Evolutionary conservation across 2,113 vertebrate species (phyloP).

Genomic region (Menidia beryllina): DNA sequence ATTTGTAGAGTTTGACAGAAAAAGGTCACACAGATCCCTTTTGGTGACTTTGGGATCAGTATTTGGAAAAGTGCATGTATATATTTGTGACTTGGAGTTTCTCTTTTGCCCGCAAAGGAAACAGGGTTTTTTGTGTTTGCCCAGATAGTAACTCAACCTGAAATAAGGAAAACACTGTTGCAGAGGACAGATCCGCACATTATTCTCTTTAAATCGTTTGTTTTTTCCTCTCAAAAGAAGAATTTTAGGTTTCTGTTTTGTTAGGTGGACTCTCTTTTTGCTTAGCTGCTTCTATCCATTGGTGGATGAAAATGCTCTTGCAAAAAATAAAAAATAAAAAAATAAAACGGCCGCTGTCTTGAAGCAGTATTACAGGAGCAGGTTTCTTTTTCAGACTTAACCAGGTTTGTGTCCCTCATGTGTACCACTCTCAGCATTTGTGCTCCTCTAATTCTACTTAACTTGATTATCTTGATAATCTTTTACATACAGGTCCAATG

Average conservation of each 20-base stretch:
- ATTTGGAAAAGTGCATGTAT: slow-evolving; percentile 15
- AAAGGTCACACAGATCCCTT: slow-evolving; percentile 46
- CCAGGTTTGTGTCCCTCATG: neutral
- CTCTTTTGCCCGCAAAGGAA: slow-evolving; percentile 47
- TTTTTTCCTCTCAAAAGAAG: neutral
- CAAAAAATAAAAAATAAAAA: neutral
- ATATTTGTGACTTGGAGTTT: neutral
- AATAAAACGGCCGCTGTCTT: neutral
- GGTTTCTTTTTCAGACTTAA: slow-evolving; percentile 1
- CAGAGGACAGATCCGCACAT: slow-evolving; percentile 29
- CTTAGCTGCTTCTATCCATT: neutral
- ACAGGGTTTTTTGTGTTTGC: slow-evolving; percentile 44
- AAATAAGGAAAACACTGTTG: slow-evolving; percentile 32
- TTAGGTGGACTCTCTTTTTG: neutral
- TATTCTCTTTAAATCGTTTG: slow-evolving; percentile 28
- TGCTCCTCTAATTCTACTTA: slow-evolving; percentile 4
- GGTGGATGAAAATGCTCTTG: neutral
- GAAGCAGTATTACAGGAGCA: slow-evolving; percentile 2
- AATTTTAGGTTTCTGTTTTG: neutral
- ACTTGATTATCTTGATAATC: slow-evolving; percentile 2
- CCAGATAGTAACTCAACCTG: slow-evolving; percentile 66
- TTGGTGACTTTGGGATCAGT: slow-evolving; percentile 46
- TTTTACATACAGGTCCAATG: neutral
- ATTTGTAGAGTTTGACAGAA: slow-evolving; percentile 19
- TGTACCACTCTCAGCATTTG: slow-evolving; percentile 1